Evolutionary conservation across 1,140 invertebrate genomes (phyloP), one percentile per base, ranked within the genome.

Genomic region (Drosophila simulans): DNA sequence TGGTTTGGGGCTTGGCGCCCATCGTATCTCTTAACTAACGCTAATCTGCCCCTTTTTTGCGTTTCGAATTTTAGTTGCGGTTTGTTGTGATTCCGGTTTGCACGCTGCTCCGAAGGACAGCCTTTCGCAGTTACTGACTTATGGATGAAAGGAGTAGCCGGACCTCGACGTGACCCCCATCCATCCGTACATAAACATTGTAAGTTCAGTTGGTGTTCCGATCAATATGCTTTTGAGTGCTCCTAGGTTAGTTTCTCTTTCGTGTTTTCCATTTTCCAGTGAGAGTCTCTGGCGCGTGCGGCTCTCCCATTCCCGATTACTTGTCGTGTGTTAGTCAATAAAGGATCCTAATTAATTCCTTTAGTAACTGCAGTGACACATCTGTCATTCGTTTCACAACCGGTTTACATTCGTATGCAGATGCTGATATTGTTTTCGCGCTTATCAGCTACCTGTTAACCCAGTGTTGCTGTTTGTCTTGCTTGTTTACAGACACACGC

Each of bases 211-310:
- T 46, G 20, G n/a, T 43, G 10, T 34, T 20, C 7, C 8, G 31
- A 31, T 31, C 31, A 31, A 31, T 10, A 31, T 31, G 31, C 31
- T 31, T 31, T 10, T 8, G 1, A 65, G 43, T 15, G 35, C 3
- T 66, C 48, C 57, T 40, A 8, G 20, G 46, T 64, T 43, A 40
- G 46, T 22, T 37, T 37, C 31, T 58, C 12, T 13, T 57, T 37
- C 27, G 13, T 27, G 34, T 75, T 79, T 75, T 80, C 54, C 48
- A 81, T 27, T 59, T 56, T 71, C 20, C 37, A 56, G n/a, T 40
- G 43, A 8, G 20, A 54, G 39, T 13, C 37, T 34, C 4, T 37
- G 34, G 51, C 49, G 64, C 64, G 66, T 70, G 66, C n/a, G 34
- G 63, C 66, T 69, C 66, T 66, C 63, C 10, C 27, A 13, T 20